Conservation (phyloP, 2,888 invertebrate genomes). For the Melieria omissa region DNA sequence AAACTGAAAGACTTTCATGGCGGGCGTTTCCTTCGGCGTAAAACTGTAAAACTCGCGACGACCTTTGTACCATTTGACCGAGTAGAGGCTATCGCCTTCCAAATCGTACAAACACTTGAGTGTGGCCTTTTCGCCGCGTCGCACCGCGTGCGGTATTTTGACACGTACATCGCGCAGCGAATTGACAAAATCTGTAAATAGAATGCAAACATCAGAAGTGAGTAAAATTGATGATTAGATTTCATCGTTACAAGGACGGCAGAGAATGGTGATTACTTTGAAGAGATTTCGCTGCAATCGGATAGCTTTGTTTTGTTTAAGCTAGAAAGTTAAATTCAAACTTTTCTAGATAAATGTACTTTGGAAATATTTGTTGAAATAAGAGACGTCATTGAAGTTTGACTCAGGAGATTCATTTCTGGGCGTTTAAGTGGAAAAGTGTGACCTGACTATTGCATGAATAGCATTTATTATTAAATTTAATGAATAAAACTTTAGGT, state of each 20-base stretch:
- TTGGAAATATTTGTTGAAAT: no score
- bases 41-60: conserved; percentile 83
- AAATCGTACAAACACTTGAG: conserved; percentile 80
- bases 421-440: no score
- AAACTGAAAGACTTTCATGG: conserved; percentile 76
- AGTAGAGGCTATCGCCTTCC: conserved; percentile 79
- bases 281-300: no score
- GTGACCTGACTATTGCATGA: no score
- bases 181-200: conserved; percentile 49
- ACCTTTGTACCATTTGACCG: conserved; percentile 87
- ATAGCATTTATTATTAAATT: no score
- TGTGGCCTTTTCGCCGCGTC: conserved; percentile 72
- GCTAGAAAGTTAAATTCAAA: no score
- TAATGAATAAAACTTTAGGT: no score
- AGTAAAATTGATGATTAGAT: neutral
- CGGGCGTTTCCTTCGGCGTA: conserved; percentile 77
- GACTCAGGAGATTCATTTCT: no score
- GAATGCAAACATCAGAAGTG: neutral
- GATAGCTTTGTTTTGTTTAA: no score
- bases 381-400: no score
- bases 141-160: conserved; percentile 73
- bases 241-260: neutral
- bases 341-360: no score
- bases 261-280: neutral
- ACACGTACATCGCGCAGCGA: conserved; percentile 73